phyloP scores from a whole-genome alignment of 2,888 invertebrate genomes.

The Euzetes globulus region DNA sequence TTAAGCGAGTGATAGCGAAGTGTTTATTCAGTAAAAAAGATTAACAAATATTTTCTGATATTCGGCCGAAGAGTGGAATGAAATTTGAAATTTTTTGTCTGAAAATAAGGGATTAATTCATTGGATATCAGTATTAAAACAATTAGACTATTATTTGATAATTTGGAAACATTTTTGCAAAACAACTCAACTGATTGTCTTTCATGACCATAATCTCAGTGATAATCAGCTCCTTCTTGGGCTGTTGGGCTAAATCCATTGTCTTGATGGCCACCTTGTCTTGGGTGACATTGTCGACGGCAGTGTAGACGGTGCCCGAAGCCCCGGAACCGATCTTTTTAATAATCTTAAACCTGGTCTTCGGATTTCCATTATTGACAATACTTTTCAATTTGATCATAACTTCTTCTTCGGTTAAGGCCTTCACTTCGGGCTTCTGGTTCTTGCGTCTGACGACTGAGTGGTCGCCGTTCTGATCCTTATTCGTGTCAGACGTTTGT shows the following conservation, averaged over 20 bases:
- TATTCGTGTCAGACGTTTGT: background rate
- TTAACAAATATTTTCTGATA: background rate
- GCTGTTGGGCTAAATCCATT: conserved; percentile 88
- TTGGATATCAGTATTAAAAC: background rate
- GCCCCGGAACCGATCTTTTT: conserved; percentile 86
- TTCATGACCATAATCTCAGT: conserved; percentile 83
- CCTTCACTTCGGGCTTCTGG: conserved; percentile 47
- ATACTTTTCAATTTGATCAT: conserved; percentile 67
- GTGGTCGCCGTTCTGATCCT: background rate
- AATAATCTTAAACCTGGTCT: conserved; percentile 66
- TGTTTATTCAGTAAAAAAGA: background rate
- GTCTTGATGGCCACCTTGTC: conserved; percentile 88
- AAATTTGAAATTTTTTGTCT: background rate
- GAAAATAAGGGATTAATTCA: background rate
- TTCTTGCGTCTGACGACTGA: conserved; percentile 19
- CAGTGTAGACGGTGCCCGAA: conserved; percentile 84
- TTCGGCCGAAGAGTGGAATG: background rate
- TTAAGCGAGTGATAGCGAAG: background rate
- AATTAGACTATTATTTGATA: background rate
- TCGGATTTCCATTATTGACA: conserved; percentile 74
- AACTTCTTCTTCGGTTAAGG: conserved; percentile 63
- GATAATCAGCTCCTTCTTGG: conserved; percentile 87
- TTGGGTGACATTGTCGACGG: conserved; percentile 64
- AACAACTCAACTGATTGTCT: conserved; percentile 58
- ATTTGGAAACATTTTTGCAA: background rate